Conservation (phyloP, 2,888 invertebrate genomes). For the Xestoiulus laeticollis region DNA sequence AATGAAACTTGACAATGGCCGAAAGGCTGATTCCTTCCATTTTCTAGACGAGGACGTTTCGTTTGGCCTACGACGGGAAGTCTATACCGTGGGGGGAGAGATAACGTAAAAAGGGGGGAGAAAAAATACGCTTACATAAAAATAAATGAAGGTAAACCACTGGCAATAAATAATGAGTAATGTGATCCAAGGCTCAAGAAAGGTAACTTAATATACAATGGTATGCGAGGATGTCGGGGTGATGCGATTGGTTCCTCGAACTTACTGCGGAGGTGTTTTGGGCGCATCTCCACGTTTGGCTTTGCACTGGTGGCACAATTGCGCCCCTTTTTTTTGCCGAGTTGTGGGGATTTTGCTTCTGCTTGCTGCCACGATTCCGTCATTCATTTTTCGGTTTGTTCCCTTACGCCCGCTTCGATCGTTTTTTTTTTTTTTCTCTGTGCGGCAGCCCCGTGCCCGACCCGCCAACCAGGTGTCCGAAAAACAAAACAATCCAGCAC, state of each 20-base stretch:
- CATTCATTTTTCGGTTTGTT: conserved; percentile 43
- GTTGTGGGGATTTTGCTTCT: conserved; percentile 38
- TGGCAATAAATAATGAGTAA: conserved; percentile 52
- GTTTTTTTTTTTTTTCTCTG: too few relatives aligned
- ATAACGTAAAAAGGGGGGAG: background rate
- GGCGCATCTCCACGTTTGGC: conserved; percentile 14
- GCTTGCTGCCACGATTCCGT: conserved; percentile 35
- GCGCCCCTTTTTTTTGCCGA: background rate
- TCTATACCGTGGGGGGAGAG: background rate
- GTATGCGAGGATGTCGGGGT: conserved; percentile 25
- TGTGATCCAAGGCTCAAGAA: conserved; percentile 44
- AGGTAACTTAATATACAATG: conserved; percentile 48
- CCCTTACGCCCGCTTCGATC: background rate
- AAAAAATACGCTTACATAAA: conserved; percentile 39
- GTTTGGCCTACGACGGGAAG: background rate
- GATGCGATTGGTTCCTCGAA: conserved; percentile 29
- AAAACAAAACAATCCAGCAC: conserved; percentile 39
- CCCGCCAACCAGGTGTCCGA: background rate
- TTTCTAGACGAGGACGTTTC: background rate
- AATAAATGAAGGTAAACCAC: conserved; percentile 50
- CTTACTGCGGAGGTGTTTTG: background rate
- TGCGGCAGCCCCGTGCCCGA: background rate
- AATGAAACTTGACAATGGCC: background rate
- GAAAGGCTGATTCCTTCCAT: background rate
- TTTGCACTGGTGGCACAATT: background rate